Base-by-base conservation (phyloP, 2,888 invertebrate species). In the Diloba caeruleocephala region DNA sequence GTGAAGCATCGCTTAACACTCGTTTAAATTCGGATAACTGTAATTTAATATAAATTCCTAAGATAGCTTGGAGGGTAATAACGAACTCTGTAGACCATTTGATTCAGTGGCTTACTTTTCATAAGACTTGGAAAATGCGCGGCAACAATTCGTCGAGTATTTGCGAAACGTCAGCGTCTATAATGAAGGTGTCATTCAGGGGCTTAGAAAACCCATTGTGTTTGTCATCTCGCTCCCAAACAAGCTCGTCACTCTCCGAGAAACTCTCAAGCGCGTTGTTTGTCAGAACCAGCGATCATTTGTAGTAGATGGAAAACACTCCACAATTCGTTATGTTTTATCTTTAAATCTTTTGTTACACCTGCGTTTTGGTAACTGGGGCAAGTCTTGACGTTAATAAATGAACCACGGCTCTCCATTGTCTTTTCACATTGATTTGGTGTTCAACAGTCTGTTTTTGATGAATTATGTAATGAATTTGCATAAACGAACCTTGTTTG, bases 111-210 rank as follows among this genome's bases (percentile, higher is more conserved):
- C 56, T 65, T 74, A 77, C 78, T 78, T 80, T 76, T 77, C 73
- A 68, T 67, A 74, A 71, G 69, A 74, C 74, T 78, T 57, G 45
- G 61, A 60, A 67, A 62, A 51, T 70, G 49, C 53, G 71, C 53
- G 68, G 70, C 69, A 83, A 87, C 85, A 87, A 84, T 86, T 83
- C 79, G 70, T 71, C 39, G 78, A 83, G 83, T 85, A 86, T 87
- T 87, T 82, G 78, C 74, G 76, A 84, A 81, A 82, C 82, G 87
- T 89, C 88, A 87, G 76, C 81, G 71, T 55, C 74, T 77, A 79
- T 88, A 89, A 89, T 89, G 85, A 88, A 88, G 83, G 84, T 83
- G 87, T 88, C 88, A 87, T 85, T 86, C 81, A 84, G 76, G 56
- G 64, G 78, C 79, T 86, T 77, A 78, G 74, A 74, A 74, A 79